Conservation (phyloP, 2,888 invertebrate species). For the Campoplex capitator region DNA sequence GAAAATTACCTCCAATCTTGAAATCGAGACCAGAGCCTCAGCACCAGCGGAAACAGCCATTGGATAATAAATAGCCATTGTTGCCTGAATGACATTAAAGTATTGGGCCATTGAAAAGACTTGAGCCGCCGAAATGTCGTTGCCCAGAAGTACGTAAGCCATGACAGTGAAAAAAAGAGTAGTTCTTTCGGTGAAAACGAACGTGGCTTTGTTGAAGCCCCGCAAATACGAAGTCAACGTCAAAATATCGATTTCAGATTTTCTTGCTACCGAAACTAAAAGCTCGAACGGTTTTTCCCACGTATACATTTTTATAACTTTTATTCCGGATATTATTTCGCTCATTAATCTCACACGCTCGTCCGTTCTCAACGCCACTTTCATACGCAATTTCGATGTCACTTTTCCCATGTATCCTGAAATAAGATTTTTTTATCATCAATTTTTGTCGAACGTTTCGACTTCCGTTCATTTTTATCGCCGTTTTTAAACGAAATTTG, state of each 20-base stretch:
- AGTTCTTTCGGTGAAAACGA: constrained; percentile 94
- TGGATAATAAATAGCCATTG: constrained; percentile 89
- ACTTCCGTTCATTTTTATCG: neutral
- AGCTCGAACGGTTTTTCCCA: constrained; percentile 93
- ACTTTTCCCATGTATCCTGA: constrained; percentile 85
- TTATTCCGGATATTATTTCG: constrained; percentile 91
- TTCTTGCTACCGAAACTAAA: constrained; percentile 88
- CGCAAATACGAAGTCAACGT: constrained; percentile 88
- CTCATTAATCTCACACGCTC: constrained; percentile 92
- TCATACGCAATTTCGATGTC: constrained; percentile 84
- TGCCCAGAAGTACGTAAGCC: constrained; percentile 89
- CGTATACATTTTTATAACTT: constrained; percentile 95
- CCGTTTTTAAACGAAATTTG: neutral
- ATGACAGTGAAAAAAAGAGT: constrained; percentile 93
- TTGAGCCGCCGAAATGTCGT: constrained; percentile 87
- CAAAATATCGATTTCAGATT: constrained; percentile 91
- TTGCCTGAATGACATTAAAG: constrained; percentile 90
- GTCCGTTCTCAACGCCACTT: constrained; percentile 87
- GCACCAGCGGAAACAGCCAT: constrained; percentile 87
- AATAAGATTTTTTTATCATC: constrained; percentile 52
- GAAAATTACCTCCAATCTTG: constrained; percentile 87
- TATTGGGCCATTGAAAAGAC: constrained; percentile 92
- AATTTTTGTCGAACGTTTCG: neutral
- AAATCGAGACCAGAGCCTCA: constrained; percentile 88
- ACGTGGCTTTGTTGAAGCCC: constrained; percentile 87